Conservation (phyloP, 2,113 vertebrate genomes). For the Plotosus lineatus region DNA sequence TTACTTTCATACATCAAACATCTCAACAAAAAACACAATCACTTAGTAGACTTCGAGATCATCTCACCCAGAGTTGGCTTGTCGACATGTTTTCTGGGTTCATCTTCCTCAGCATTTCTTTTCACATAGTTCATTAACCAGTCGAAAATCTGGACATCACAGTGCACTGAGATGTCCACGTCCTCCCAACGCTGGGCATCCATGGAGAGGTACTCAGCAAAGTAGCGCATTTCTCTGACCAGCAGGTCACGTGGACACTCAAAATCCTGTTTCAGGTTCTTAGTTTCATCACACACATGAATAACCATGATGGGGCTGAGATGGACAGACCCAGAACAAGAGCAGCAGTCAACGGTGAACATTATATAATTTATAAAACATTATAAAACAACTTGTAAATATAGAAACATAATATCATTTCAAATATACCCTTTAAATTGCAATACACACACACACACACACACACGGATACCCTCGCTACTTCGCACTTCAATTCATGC, state of each 20-base stretch:
- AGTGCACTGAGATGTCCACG: constrained; percentile 98
- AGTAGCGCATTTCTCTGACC: constrained; percentile 96
- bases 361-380: not conserved
- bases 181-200: constrained; percentile 96
- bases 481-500: no score
- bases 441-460: no score
- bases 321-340: constrained; percentile 54
- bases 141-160: constrained; percentile 96
- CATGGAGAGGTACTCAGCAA: constrained; percentile 91
- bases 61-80: constrained; percentile 85
- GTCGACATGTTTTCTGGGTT: constrained; percentile 73
- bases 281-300: constrained; percentile 96
- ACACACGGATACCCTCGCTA: no score
- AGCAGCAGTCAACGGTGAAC: not conserved
- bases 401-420: not conserved
- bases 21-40: constrained; percentile 9
- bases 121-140: constrained; percentile 97
- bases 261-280: constrained; percentile 96
- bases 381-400: no score
- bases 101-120: constrained; percentile 75
- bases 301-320: constrained; percentile 95
- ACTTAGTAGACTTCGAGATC: not conserved
- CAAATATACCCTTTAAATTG: not conserved
- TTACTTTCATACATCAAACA: constrained; percentile 24
- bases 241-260: constrained; percentile 91